A percentile compares a stretch with the other conserved stretches of the same genome.
Evolutionary conservation across 2,113 vertebrate species (phyloP).

Genomic region (Ciconia maguari): DNA sequence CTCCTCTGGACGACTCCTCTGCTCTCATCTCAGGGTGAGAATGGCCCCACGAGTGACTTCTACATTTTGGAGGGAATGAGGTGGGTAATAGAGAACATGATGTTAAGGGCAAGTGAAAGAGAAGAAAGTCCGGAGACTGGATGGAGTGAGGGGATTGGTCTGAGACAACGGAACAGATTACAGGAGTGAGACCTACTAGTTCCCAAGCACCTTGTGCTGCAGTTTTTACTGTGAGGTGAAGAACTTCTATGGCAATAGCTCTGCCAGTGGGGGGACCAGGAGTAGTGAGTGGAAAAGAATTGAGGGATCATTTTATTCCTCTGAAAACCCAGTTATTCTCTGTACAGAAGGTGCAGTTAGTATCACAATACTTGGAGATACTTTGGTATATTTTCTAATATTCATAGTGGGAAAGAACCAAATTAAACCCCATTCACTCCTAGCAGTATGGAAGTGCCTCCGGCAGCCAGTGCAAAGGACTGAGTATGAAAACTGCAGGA

Average conservation of each 20-base stretch:
- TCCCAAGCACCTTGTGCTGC: background rate
- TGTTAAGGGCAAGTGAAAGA: background rate
- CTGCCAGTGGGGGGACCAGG: rapidly evolving
- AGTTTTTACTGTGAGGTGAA: background rate
- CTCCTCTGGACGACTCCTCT: background rate
- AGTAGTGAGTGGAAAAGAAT: background rate
- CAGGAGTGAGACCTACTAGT: background rate
- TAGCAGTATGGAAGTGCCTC: background rate
- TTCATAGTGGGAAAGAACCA: background rate
- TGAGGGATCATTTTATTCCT: background rate
- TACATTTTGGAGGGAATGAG: rapidly evolving
- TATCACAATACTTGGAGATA: background rate
- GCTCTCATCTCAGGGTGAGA: background rate
- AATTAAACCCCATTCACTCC: background rate
- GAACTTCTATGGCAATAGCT: background rate
- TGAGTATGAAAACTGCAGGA: background rate
- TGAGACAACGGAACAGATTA: background rate
- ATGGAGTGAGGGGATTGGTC: background rate
- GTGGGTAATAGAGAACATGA: background rate
- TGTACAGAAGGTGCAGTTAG: background rate
- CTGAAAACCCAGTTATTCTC: background rate
- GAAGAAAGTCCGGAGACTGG: background rate
- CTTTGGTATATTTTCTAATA: background rate
- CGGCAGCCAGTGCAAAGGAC: background rate
- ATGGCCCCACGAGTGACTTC: rapidly evolving